Conservation (phyloP, 2,888 invertebrate species). For the Subacronicta megacephala region DNA sequence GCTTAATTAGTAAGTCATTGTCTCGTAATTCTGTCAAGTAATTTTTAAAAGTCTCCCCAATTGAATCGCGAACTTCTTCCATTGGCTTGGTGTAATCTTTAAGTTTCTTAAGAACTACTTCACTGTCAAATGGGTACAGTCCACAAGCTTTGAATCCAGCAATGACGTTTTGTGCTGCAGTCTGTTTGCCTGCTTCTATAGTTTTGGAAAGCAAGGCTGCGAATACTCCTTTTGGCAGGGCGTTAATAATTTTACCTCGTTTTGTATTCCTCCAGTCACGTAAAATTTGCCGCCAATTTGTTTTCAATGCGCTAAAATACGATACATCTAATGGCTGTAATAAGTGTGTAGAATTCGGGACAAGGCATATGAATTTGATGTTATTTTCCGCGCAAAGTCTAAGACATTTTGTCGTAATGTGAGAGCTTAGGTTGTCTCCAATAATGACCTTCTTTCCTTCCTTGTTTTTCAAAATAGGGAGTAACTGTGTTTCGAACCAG, state of each 20-base stretch:
- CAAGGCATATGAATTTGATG: conserved; percentile 37
- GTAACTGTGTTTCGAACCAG: conserved; percentile 36
- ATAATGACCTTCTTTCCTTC: conserved; percentile 36
- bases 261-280: conserved; percentile 35
- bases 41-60: conserved; percentile 38
- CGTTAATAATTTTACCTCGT: conserved; percentile 28
- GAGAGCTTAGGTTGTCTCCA: conserved; percentile 42
- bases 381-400: conserved; percentile 36
- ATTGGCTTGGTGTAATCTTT: conserved; percentile 8
- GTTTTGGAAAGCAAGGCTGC: conserved; percentile 35
- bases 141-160: conserved; percentile 46
- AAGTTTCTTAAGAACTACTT: conserved; percentile 6
- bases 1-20: conserved; percentile 31
- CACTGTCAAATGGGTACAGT: conserved; percentile 27
- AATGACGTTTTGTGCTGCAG: conserved; percentile 40
- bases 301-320: conserved; percentile 36
- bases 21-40: conserved; percentile 40
- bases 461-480: conserved; percentile 31
- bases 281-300: conserved; percentile 35
- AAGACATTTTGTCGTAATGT: conserved; percentile 27
- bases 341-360: conserved; percentile 38
- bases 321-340: conserved; percentile 42
- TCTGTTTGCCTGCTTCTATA: conserved; percentile 26
- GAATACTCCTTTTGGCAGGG: conserved; percentile 39
- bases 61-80: conserved; percentile 16